A percentile compares a stretch with the other conserved stretches of the same genome.
Evolutionary conservation across 2,797 vertebrate genomes (phyloP).

Genomic region (Rhadinocentrus ornatus): DNA sequence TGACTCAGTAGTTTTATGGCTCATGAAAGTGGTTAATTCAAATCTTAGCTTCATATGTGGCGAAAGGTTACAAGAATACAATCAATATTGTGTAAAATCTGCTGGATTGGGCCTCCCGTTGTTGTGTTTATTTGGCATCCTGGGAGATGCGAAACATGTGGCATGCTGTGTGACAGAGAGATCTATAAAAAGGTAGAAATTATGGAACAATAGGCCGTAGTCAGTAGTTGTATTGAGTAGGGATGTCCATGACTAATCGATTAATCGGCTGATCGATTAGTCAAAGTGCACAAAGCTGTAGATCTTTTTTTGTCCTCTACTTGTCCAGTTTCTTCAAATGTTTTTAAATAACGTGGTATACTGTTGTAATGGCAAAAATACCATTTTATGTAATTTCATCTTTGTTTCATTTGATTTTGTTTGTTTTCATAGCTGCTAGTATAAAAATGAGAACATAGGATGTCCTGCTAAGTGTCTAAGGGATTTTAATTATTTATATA

Average conservation of each 20-base stretch:
- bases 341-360: too few relatives aligned
- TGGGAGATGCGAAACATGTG: slow-evolving; percentile 29
- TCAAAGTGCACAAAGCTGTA: too few relatives aligned
- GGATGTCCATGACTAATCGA: too few relatives aligned
- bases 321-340: too few relatives aligned
- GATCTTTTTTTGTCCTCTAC: too few relatives aligned
- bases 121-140: slow-evolving; percentile 26
- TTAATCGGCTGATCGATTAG: too few relatives aligned
- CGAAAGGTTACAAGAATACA: slow-evolving; percentile 39
- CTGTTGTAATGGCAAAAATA: too few relatives aligned
- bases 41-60: slow-evolving; percentile 35
- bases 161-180: not conserved
- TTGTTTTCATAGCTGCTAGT: not conserved
- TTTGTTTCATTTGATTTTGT: too few relatives aligned
- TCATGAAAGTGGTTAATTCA: slow-evolving; percentile 34
- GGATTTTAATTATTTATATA: not conserved
- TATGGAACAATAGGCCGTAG: slow-evolving; percentile 10
- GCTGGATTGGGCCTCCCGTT: slow-evolving; percentile 22
- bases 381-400: too few relatives aligned
- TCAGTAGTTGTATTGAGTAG: too few relatives aligned
- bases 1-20: slow-evolving; percentile 39
- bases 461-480: not conserved
- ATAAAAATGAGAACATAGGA: not conserved
- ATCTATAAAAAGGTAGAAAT: slow-evolving; percentile 30
- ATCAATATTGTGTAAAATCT: slow-evolving; percentile 46